These are phyloP conservation scores for Neocrepidodera transversa DNA, from an alignment of 2,888 invertebrate species.

Conservation along the genomic window DNA sequence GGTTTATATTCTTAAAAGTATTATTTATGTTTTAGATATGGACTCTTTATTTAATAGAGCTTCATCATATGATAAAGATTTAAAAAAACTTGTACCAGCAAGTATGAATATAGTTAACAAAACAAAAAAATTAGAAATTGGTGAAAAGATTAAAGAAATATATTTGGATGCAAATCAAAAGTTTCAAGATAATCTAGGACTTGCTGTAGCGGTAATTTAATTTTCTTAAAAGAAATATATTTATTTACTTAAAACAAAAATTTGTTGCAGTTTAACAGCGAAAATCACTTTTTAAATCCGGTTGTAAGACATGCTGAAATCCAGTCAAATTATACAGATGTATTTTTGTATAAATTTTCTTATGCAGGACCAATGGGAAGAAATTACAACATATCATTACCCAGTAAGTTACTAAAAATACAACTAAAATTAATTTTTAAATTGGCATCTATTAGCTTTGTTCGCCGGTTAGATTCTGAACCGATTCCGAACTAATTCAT, in stretches of 20 bases:
- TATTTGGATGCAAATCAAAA: slow-evolving; percentile 31
- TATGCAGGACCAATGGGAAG: slow-evolving; percentile 39
- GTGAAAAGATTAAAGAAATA: slow-evolving; percentile 34
- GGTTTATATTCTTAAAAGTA: background rate
- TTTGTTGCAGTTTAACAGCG: slow-evolving; percentile 40
- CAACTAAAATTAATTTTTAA: no score
- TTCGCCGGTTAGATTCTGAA: no score
- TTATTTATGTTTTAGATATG: slow-evolving; percentile 29
- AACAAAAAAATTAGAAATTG: slow-evolving; percentile 24
- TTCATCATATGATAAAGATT: slow-evolving; percentile 28
- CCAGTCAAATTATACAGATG: slow-evolving; percentile 37
- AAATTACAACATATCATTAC: slow-evolving; percentile 33
- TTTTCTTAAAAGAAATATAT: no score
- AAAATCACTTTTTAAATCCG: slow-evolving; percentile 37
- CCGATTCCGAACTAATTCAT: no score
- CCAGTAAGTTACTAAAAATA: slow-evolving; percentile 33
- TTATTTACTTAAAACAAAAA: background rate
- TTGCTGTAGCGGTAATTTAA: slow-evolving; percentile 37
- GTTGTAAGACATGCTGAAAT: slow-evolving; percentile 39
- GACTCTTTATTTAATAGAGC: slow-evolving; percentile 26
- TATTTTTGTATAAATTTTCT: slow-evolving; percentile 42
- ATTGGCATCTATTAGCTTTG: no score
- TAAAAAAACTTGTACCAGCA: slow-evolving; percentile 29
- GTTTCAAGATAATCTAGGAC: slow-evolving; percentile 38
- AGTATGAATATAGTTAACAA: slow-evolving; percentile 31